These are phyloP conservation scores for Oscheius sp. DNA, from an alignment of 2,888 invertebrate species.

Conservation along the genomic window DNA sequence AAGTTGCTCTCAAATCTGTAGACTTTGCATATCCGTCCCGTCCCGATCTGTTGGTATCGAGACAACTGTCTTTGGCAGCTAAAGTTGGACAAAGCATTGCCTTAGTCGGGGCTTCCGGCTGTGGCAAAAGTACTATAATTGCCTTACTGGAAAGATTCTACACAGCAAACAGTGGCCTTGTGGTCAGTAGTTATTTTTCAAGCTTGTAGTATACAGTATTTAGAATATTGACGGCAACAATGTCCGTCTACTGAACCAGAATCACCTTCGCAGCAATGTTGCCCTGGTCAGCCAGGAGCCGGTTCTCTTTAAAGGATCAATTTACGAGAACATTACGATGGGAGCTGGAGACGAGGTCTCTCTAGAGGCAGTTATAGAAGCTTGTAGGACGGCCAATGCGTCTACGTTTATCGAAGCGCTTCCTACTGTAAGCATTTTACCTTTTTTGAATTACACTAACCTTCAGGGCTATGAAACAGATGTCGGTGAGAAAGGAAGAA, in stretches of 20 bases:
- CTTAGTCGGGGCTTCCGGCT: conserved; percentile 75
- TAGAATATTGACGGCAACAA: conserved; percentile 44
- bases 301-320: conserved; percentile 47
- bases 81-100: conserved; percentile 61
- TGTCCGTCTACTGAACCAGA: conserved; percentile 41
- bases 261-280: conserved; percentile 52
- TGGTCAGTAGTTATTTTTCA: conserved; percentile 52
- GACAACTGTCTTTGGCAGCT: conserved; percentile 15
- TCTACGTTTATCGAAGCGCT: conserved; percentile 50
- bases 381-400: conserved; percentile 50
- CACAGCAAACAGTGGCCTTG: conserved; percentile 67
- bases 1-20: conserved; percentile 81
- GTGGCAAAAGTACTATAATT: conserved; percentile 74
- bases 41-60: conserved; percentile 78
- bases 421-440: conserved; percentile 19
- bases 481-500: too few species aligned
- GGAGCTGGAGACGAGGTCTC: conserved; percentile 41
- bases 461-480: too few species aligned
- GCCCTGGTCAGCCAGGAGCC: conserved; percentile 61
- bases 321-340: conserved; percentile 48
- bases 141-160: conserved; percentile 74
- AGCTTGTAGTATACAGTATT: conserved; percentile 5
- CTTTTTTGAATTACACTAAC: too few species aligned
- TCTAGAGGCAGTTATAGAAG: conserved; percentile 44
- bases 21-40: conserved; percentile 87